phyloP scores from a whole-genome alignment of 2,797 vertebrate genomes.

The Triplophysa bombifrons region DNA sequence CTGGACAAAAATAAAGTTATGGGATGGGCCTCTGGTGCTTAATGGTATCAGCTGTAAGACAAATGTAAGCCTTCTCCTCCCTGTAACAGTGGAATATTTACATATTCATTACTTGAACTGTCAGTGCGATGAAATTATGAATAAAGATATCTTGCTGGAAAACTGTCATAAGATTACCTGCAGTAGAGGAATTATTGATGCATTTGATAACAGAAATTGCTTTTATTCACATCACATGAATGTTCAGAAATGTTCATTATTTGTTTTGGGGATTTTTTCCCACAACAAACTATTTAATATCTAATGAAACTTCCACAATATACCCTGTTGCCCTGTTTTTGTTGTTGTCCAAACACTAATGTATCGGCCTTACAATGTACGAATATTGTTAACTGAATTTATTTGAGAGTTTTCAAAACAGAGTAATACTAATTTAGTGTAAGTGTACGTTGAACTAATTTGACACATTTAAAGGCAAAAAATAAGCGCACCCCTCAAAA shows the following conservation, averaged over 20 bases:
- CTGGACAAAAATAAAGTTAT: slow-evolving; percentile 75
- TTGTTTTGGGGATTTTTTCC: neutral
- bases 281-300: neutral
- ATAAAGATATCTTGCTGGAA: neutral
- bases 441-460: too few relatives aligned
- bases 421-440: too few relatives aligned
- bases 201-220: neutral
- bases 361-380: too few relatives aligned
- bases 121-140: neutral
- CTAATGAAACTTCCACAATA: too few relatives aligned
- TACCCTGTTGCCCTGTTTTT: too few relatives aligned
- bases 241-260: neutral
- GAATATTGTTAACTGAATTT: too few relatives aligned
- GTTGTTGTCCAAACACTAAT: too few relatives aligned
- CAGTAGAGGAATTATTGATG: neutral
- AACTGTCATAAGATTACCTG: neutral
- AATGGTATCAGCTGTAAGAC: slow-evolving; percentile 75
- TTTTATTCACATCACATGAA: neutral
- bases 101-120: neutral
- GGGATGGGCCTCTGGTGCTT: slow-evolving; percentile 67
- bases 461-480: too few relatives aligned
- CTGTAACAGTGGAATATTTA: slow-evolving; percentile 48
- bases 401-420: too few relatives aligned
- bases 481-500: neutral
- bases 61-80: slow-evolving; percentile 72